Base-by-base conservation (phyloP, 2,888 invertebrate genomes). In the Listrodromus nycthemerus region DNA sequence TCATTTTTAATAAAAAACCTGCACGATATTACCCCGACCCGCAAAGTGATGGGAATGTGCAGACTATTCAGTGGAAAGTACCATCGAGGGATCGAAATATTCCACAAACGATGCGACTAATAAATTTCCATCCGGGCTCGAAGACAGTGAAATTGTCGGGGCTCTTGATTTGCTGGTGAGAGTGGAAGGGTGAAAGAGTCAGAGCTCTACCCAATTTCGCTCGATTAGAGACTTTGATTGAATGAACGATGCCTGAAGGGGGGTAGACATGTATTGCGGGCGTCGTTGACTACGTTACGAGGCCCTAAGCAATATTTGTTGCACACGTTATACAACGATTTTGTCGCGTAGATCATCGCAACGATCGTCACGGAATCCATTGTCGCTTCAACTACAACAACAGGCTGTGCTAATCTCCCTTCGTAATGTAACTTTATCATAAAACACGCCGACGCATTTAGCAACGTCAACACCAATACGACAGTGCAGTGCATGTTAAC, bases 201-300 rank as follows among this genome's bases (percentile, higher is more conserved):
- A 48, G 63, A 24, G 58, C 24, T 58, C 74, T 50, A 66, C 76
- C 75, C 76, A 86, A 82, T 85, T 82, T 80, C 73, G 71, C 70
- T 82, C 79, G 82, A 89, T 87, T 87, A 80, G 79, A 82, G 74
- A 73, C 67, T 81, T 80, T 88, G 83, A 84, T 87, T 87, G 84
- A 85, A 77, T 76, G 81, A 88, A 86, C 85, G 81, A 86, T 81
- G 63, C 55, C 24, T 76, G 81, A 86, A 82, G 82, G 86, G 82
- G 82, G 86, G 80, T 77, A 78, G 67, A 71, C 80, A 73, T 48
- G 27, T 30, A 27, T 58, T 1, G 10, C 37, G 30, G 75, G 50
- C 48, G 74, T 48, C 74, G 71, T 70, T 71, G 75, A 65, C 69
- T 80, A 83, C 83, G 73, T 30, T 5, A 33, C 37, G 45, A 58